Evolutionary conservation across 2,113 vertebrate genomes (phyloP).

Genomic region (Cephalopterus ornatus): DNA sequence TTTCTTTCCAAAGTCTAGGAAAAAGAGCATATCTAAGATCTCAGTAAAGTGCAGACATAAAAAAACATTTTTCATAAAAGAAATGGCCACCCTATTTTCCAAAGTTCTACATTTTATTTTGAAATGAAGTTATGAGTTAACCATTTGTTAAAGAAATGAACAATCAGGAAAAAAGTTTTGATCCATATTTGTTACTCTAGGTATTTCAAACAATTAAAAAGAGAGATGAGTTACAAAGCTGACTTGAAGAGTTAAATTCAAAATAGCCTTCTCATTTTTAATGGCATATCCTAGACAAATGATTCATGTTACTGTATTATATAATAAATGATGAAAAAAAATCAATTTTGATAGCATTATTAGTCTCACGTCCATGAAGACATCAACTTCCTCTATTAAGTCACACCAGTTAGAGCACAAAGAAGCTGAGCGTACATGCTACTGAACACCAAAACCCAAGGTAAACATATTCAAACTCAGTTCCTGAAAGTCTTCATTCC

Average conservation of each 20-base stretch:
- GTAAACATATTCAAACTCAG: neutral
- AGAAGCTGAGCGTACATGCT: neutral
- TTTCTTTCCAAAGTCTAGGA: neutral
- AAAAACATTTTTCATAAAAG: neutral
- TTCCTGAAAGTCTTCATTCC: neutral
- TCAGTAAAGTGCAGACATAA: neutral
- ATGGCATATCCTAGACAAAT: neutral
- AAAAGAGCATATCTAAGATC: neutral
- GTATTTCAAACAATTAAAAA: neutral
- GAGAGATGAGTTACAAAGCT: neutral
- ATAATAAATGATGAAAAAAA: neutral
- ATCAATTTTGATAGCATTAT: neutral
- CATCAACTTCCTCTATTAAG: neutral
- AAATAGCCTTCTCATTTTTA: neutral
- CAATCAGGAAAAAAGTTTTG: neutral
- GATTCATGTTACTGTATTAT: neutral
- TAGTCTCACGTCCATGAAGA: neutral
- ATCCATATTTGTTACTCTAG: neutral
- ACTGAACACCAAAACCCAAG: neutral
- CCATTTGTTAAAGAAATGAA: neutral
- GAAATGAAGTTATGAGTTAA: neutral
- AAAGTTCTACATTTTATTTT: neutral
- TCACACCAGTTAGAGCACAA: neutral
- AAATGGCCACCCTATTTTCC: neutral
- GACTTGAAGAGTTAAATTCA: neutral